Conservation (phyloP, 2,113 vertebrate genomes). For the Caretta caretta region DNA sequence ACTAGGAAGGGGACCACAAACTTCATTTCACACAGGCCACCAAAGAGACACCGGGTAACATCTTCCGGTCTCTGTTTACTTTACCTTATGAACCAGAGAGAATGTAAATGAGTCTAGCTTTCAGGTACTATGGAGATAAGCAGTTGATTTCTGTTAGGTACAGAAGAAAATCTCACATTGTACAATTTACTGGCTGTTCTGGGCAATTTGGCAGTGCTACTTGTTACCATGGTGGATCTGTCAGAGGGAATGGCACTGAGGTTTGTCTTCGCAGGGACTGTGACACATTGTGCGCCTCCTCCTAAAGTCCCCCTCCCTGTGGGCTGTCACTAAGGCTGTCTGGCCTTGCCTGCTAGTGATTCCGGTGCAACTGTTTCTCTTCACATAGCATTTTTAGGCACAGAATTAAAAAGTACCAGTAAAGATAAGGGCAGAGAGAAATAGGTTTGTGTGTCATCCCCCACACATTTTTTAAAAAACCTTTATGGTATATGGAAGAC, state of each 20-base stretch:
- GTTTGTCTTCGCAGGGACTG: not conserved
- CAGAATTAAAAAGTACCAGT: too few species aligned
- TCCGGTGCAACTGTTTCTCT: not conserved
- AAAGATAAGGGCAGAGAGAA: too few species aligned
- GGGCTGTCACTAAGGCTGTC: accelerated
- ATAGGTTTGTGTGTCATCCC: too few species aligned
- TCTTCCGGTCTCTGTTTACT: not conserved
- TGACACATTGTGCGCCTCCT: not conserved
- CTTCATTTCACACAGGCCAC: not conserved
- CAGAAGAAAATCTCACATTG: not conserved
- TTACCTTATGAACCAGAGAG: not conserved
- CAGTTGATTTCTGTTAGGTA: not conserved
- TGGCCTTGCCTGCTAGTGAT: not conserved
- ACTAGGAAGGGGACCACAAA: not conserved
- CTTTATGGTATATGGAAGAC: too few species aligned
- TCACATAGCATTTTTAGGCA: not conserved
- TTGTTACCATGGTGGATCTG: not conserved
- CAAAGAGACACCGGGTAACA: not conserved
- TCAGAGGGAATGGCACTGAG: not conserved
- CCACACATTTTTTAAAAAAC: too few species aligned
- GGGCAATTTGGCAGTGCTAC: not conserved
- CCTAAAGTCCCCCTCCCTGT: not conserved
- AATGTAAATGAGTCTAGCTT: not conserved
- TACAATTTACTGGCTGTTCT: not conserved
- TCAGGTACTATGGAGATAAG: accelerated